Conservation (phyloP, 1,140 invertebrate genomes). For the Psix sp. region DNA sequence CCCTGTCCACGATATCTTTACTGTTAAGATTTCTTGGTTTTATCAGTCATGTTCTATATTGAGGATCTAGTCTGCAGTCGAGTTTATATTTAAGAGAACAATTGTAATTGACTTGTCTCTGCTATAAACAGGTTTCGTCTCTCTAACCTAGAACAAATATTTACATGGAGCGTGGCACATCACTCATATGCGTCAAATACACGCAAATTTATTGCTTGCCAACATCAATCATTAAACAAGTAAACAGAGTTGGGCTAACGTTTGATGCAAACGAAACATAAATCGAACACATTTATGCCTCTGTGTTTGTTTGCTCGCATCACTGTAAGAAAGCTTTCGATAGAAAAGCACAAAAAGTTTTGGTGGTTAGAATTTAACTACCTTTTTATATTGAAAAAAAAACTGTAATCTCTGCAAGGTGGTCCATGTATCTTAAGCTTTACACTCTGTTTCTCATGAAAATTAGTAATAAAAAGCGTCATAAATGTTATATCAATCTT, state of each 20-base stretch:
- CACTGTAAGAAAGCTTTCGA: no score
- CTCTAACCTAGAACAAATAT: slow-evolving; percentile 12
- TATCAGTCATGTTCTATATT: no score
- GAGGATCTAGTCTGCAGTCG: no score
- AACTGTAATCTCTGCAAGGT: background rate
- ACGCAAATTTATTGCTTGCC: slow-evolving; percentile 43
- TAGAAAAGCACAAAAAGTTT: slow-evolving; percentile 1
- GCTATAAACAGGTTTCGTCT: slow-evolving; percentile 16
- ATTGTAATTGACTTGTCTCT: slow-evolving; percentile 16
- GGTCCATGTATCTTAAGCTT: slow-evolving; percentile 11
- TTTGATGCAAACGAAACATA: slow-evolving; percentile 10
- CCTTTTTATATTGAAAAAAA: slow-evolving; percentile 8
- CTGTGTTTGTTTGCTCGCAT: no score
- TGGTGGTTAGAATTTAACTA: slow-evolving; percentile 1
- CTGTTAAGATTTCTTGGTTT: no score
- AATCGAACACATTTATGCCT: no score
- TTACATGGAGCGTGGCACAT: slow-evolving; percentile 10
- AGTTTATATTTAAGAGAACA: slow-evolving; percentile 1
- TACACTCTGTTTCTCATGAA: slow-evolving; percentile 25
- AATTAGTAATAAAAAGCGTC: slow-evolving; percentile 31
- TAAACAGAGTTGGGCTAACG: slow-evolving; percentile 6
- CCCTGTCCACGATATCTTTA: no score
- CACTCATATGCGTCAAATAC: slow-evolving; percentile 29
- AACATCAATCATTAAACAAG: slow-evolving; percentile 35
- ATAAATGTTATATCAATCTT: slow-evolving; percentile 29